Evolutionary conservation across 2,888 invertebrate genomes (phyloP).

Genomic region (Encarsia formosa): DNA sequence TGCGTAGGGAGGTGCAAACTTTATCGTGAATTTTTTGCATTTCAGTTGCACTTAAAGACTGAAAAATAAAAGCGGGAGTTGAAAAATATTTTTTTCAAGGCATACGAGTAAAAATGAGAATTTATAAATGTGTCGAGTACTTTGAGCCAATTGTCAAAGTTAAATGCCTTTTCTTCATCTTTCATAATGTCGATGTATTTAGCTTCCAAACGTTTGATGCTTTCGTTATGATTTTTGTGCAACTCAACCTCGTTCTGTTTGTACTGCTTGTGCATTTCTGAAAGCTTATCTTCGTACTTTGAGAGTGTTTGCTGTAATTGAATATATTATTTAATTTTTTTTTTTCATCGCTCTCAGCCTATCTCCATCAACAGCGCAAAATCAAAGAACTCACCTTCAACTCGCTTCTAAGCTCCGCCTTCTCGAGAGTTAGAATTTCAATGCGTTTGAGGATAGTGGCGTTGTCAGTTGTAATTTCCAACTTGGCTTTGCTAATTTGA

Average conservation of each 20-base stretch:
- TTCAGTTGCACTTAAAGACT: constrained; percentile 7
- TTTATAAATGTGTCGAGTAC: constrained; percentile 4
- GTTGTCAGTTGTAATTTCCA: constrained; percentile 5
- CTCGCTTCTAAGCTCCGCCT: constrained; percentile 18
- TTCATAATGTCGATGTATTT: constrained; percentile 29
- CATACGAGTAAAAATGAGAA: not conserved
- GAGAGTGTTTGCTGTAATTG: constrained; percentile 25
- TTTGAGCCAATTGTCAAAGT: constrained; percentile 9
- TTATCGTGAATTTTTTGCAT: constrained; percentile 12
- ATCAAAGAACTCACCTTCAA: constrained; percentile 20
- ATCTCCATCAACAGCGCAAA: not conserved
- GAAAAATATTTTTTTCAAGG: not conserved
- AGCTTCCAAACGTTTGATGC: constrained; percentile 33
- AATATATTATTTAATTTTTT: constrained; percentile 2
- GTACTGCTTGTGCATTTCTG: constrained; percentile 23
- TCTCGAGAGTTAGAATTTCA: constrained; percentile 24
- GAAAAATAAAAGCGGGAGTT: not conserved
- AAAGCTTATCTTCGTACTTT: constrained; percentile 33
- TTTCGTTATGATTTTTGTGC: constrained; percentile 34
- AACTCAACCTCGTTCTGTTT: constrained; percentile 20
- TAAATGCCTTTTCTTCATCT: constrained; percentile 7
- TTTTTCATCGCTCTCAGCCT: not conserved
- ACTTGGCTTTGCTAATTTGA: constrained; percentile 8
- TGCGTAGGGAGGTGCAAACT: too few species aligned
- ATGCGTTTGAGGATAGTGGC: constrained; percentile 20